Base-by-base conservation (phyloP, 92 coral and sea anemone genomes). In the Epizoanthus ramosus region DNA sequence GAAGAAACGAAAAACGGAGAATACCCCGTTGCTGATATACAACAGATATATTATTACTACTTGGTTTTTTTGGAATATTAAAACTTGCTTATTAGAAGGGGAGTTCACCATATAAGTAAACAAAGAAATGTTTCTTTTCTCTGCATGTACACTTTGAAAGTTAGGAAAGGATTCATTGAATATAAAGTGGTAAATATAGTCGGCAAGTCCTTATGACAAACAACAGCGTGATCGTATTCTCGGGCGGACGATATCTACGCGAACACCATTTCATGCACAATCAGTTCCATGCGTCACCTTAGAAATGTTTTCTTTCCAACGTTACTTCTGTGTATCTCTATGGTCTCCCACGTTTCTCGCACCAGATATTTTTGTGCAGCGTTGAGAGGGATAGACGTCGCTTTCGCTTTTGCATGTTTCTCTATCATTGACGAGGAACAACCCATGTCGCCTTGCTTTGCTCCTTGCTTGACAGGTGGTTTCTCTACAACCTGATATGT, bases 321-420 rank as follows among this genome's bases (percentile, higher is more conserved):
- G 1, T 76, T 71, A 59, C 57, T 88, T 79, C 85, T 88, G 80
- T 91, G 97, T 6, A 54, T 63, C 12, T 93, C 94, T 1, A 93
- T 86, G 1, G 92, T 93, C 67, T 93, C 97, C 97, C 97, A 93
- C 0, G 97, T 93, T n/a, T 93, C 97, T 16, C 94, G 82, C 1
- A 93, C 97, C 14, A 93, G 87, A 35, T 84, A 93, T 81, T 93
- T 93, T 58, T 93, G 97, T 3, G 97, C 91, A 12, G 83, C 89
- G 3, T 87, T 63, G 13, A 93, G 81, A 22, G 97, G 97, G 19
- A 93, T 63, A 2, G 87, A 47, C 3, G 71, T 4, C 12, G 5
- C 25, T 41, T 37, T 22, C 57, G 58, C n/a, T 61, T 22, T 77
- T 37, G 82, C 63, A 77, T 77, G 58, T 15, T 17, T 77, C 41